Conservation (phyloP, 2,113 vertebrate genomes). For the Heterotis niloticus region DNA sequence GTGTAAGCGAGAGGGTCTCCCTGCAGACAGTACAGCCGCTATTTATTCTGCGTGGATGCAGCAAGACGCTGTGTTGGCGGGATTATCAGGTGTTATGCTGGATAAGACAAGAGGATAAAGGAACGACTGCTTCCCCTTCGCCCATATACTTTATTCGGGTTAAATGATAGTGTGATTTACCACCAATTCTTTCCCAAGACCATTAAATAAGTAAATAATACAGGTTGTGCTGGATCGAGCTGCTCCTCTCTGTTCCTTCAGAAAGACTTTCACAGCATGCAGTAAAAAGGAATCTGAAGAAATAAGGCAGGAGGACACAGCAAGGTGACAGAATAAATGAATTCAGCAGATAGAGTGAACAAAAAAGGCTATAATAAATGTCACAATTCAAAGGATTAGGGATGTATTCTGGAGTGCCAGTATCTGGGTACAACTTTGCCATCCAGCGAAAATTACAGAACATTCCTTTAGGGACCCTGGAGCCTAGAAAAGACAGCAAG, state of each 20-base stretch:
- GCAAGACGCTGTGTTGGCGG: too few species aligned
- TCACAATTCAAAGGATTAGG: conserved; percentile 51
- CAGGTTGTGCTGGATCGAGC: conserved; percentile 24
- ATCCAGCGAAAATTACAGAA: conserved; percentile 29
- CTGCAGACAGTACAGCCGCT: not conserved
- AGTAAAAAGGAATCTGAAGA: conserved; percentile 29
- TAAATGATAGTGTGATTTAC: conserved; percentile 36
- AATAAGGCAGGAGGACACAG: conserved; percentile 34
- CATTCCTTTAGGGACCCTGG: conserved; percentile 21
- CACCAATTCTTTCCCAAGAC: conserved; percentile 33
- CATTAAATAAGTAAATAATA: conserved; percentile 37
- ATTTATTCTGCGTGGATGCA: not conserved
- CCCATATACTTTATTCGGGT: conserved; percentile 9
- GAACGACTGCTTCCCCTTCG: not conserved
- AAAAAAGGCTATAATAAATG: conserved; percentile 49
- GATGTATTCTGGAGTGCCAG: conserved; percentile 41
- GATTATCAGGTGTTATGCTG: not conserved
- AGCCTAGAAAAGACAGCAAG: conserved; percentile 37
- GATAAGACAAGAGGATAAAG: not conserved
- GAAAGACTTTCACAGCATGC: conserved; percentile 35
- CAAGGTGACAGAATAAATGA: conserved; percentile 47
- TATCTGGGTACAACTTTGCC: conserved; percentile 41
- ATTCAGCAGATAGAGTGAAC: conserved; percentile 40
- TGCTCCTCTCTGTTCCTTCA: conserved; percentile 27
- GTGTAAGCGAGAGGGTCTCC: not conserved